phyloP scores from a whole-genome alignment of 2,797 vertebrate genomes.

The Poeciliopsis turneri region DNA sequence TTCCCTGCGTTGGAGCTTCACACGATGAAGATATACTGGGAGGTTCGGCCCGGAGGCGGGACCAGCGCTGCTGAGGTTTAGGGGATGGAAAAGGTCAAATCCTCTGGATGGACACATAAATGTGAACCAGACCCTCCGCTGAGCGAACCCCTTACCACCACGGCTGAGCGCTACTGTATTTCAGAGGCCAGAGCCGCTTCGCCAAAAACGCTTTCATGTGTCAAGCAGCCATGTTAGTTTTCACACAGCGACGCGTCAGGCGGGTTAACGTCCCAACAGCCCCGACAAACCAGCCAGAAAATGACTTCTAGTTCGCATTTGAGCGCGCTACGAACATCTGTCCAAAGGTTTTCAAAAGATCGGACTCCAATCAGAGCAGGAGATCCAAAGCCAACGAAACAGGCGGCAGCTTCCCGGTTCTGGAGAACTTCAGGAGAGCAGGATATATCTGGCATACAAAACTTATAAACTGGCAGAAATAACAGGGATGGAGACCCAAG shows the following conservation, averaged over 20 bases:
- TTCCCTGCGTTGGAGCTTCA: slow-evolving; percentile 39
- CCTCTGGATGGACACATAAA: slow-evolving; percentile 48
- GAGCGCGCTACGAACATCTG: too few relatives aligned
- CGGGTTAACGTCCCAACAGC: neutral
- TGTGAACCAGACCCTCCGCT: slow-evolving; percentile 44
- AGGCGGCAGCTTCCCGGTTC: too few relatives aligned
- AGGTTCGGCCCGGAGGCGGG: slow-evolving; percentile 56
- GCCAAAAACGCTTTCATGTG: neutral
- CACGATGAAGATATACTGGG: slow-evolving; percentile 60
- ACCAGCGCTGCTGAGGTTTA: slow-evolving; percentile 22
- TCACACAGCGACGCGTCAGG: too few relatives aligned
- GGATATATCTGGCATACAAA: neutral
- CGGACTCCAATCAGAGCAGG: neutral
- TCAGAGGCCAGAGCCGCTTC: neutral
- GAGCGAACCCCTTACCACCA: neutral
- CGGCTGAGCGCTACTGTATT: neutral
- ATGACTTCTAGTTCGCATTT: too few relatives aligned
- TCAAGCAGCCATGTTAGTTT: neutral
- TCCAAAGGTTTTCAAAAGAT: neutral
- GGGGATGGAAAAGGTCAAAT: slow-evolving; percentile 55
- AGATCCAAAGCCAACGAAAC: too few relatives aligned
- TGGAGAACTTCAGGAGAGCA: neutral
- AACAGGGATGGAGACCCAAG: too few relatives aligned
- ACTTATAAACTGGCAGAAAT: too few relatives aligned
- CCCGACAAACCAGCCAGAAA: too few relatives aligned